These are phyloP conservation scores for Sternarchorhynchus goeldii DNA, from an alignment of 2,797 vertebrate species.

Conservation along the genomic window DNA sequence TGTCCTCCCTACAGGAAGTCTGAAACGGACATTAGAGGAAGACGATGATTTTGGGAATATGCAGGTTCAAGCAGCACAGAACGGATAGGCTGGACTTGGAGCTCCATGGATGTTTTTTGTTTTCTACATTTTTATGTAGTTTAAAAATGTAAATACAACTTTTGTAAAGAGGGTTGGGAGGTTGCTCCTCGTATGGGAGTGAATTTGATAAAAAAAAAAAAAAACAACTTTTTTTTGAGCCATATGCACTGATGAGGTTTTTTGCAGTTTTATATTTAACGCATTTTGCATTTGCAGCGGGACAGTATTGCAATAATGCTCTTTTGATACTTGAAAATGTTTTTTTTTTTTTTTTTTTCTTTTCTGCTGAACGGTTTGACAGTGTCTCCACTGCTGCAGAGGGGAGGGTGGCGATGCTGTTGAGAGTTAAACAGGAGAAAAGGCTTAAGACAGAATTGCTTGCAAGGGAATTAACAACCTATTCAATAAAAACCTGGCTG, in stretches of 20 bases:
- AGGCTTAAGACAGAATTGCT: conserved; percentile 43
- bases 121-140: conserved; percentile 82
- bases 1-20: conserved; percentile 78
- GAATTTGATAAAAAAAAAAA: conserved; percentile 61
- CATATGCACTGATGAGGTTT: conserved; percentile 81
- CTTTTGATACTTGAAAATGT: conserved; percentile 97
- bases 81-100: conserved; percentile 76
- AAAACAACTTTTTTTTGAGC: conserved; percentile 65
- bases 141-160: conserved; percentile 82
- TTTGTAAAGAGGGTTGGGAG: conserved; percentile 67
- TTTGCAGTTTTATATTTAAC: conserved; percentile 98
- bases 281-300: conserved; percentile 97
- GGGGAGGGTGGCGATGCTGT: conserved; percentile 59
- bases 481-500: conserved; percentile 76
- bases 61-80: conserved; percentile 91
- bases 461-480: conserved; percentile 66
- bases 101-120: conserved; percentile 59
- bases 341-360: conserved; percentile 68
- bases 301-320: conserved; percentile 99
- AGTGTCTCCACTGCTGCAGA: conserved; percentile 46
- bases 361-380: conserved; percentile 62
- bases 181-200: conserved; percentile 54
- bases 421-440: conserved; percentile 49
- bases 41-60: conserved; percentile 93
- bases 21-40: conserved; percentile 92